phyloP scores from a whole-genome alignment of 2,888 invertebrate genomes.

The Xiphydria camelus region DNA sequence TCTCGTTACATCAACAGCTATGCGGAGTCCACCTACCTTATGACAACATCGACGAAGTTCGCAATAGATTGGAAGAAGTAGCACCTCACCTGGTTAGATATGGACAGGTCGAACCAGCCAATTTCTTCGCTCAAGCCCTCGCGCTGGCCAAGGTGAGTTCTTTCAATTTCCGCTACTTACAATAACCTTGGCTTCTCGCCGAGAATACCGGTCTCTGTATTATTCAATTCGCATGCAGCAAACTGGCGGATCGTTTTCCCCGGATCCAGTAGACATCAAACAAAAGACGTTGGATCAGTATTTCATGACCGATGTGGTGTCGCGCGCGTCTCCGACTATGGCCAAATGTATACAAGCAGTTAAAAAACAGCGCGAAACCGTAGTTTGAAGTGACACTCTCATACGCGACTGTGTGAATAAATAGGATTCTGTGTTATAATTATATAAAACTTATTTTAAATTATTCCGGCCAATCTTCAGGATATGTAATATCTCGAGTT shows the following conservation, averaged over 20 bases:
- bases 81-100: slow-evolving; percentile 88
- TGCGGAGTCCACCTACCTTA: no score
- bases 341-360: slow-evolving; percentile 96
- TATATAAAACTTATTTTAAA: slow-evolving; percentile 14
- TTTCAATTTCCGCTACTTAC: no score
- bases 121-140: slow-evolving; percentile 80
- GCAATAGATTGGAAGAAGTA: slow-evolving; percentile 79
- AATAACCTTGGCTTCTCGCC: no score
- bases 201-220: no score
- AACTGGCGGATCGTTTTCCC: slow-evolving; percentile 32
- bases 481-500: no score
- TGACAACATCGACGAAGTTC: slow-evolving; percentile 81
- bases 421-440: slow-evolving; percentile 33
- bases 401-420: slow-evolving; percentile 29
- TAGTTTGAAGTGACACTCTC: slow-evolving; percentile 6
- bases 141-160: slow-evolving; percentile 69
- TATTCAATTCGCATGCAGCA: slow-evolving; percentile 28
- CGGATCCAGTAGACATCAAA: slow-evolving; percentile 67
- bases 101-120: slow-evolving; percentile 81
- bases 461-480: no score
- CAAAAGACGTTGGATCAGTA: slow-evolving; percentile 81
- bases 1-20: no score
- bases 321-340: slow-evolving; percentile 97
- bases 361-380: slow-evolving; percentile 65
- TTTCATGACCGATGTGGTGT: slow-evolving; percentile 96